Conservation (phyloP, 2,113 vertebrate species). For the Gasterosteus nipponicus region DNA sequence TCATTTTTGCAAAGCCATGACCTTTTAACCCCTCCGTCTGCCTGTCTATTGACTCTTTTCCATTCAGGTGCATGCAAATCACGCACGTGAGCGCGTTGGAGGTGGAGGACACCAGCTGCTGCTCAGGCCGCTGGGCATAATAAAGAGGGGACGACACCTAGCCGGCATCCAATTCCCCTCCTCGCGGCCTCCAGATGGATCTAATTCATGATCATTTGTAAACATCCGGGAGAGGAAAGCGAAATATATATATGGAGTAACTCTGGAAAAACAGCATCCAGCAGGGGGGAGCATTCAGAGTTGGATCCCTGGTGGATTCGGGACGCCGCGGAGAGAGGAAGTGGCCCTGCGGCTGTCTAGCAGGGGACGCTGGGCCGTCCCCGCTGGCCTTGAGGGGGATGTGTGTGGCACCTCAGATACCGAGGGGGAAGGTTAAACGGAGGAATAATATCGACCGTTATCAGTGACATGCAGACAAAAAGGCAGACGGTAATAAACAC, state of each 20-base stretch:
- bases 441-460: constrained; percentile 1
- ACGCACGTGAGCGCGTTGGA: constrained; percentile 18
- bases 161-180: constrained; percentile 20
- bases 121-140: constrained; percentile 33
- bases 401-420: constrained; percentile 1
- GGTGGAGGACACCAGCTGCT: constrained; percentile 51
- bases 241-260: constrained; percentile 30
- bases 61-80: constrained; percentile 40
- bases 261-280: constrained; percentile 39
- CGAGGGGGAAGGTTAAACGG: constrained; percentile 25
- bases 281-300: constrained; percentile 20
- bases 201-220: constrained; percentile 40
- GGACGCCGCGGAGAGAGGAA: constrained; percentile 22
- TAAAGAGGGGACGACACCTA: constrained; percentile 1
- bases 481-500: neutral
- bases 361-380: constrained; percentile 1
- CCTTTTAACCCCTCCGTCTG: constrained; percentile 30
- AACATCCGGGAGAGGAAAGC: constrained; percentile 28
- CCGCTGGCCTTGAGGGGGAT: constrained; percentile 34
- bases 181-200: constrained; percentile 42
- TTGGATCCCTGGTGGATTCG: constrained; percentile 18
- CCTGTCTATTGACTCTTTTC: constrained; percentile 50
- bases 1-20: constrained; percentile 31
- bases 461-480: constrained; percentile 3
- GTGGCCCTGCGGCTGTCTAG: constrained; percentile 15